Conservation (phyloP, 2,113 vertebrate species). For the Collichthys lucidus region DNA sequence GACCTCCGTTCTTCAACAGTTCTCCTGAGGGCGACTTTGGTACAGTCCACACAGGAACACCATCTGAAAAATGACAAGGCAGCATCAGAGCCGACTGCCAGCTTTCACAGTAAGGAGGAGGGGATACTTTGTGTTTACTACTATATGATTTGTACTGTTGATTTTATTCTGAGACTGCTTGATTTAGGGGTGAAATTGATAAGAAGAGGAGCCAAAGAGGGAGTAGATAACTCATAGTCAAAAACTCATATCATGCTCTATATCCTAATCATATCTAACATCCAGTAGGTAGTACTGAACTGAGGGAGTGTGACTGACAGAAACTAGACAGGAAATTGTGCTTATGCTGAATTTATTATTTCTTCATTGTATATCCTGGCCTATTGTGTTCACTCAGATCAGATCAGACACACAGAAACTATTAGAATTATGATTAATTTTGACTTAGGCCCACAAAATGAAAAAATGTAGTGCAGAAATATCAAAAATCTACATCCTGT, state of each 20-base stretch:
- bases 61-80: conserved; percentile 86
- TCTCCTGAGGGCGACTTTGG: conserved; percentile 91
- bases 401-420: background rate
- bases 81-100: conserved; percentile 31
- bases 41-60: conserved; percentile 91
- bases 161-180: background rate
- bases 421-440: conserved; percentile 23
- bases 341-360: conserved; percentile 19
- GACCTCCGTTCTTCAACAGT: conserved; percentile 88
- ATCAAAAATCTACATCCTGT: background rate
- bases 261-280: conserved; percentile 24
- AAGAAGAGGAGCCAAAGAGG: background rate
- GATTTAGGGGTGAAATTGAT: background rate
- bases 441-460: background rate
- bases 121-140: background rate
- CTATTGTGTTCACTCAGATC: background rate
- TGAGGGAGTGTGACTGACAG: conserved; percentile 19
- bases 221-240: background rate
- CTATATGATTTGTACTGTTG: background rate
- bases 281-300: conserved; percentile 18
- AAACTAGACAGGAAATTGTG: conserved; percentile 55
- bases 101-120: background rate
- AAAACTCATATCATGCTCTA: background rate
- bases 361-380: conserved; percentile 4
- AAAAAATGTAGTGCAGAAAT: conserved; percentile 21